Base-by-base conservation (phyloP, 2,888 invertebrate genomes). In the Liopterus haemorrhoidalis region DNA sequence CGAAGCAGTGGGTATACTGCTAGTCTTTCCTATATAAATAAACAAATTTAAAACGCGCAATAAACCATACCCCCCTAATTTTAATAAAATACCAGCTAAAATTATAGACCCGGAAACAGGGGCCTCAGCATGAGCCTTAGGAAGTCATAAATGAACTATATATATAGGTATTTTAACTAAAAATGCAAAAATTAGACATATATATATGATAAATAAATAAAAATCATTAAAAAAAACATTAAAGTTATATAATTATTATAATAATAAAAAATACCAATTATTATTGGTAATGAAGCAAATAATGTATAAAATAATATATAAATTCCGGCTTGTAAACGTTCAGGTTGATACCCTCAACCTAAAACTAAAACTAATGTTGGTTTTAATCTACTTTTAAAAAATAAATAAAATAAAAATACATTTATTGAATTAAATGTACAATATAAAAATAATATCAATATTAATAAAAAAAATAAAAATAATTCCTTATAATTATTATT, bases 111-210 rank as follows among this genome's bases (percentile, higher is more conserved):
- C 82, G 2, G 77, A 72, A 52, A 83, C 72, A 3, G 84, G 82
- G 42, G 83, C 83, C 53, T 84, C 83, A 2, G 84, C 82, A 78
- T 84, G 83, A 67, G 83, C 83, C 41, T 81, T 82, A 49, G 82
- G 82, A 19, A 83, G 64, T 61, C 83, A 84, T 59, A 81, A 69
- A 74, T 84, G 82, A 67, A 78, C 64, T 61, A 78, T 71, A 77
- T 75, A 83, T 62, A 82, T 75, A 2, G 83, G 82, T 59, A 82
- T 73, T 67, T 83, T 83, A 2, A 82, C 75, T 67, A 82, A 75
- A 79, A 83, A 83, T 54, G 78, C 77, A 52, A 76, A 57, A 62
- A 76, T 67, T 60, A 76, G 66, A 57, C 64, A 70, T 61, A 41
- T 56, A 65, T 58, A 74, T 59, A 61, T 69, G 51, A 65, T 64